Conservation (phyloP, 2,888 invertebrate species). For the Drosophila borealis region DNA sequence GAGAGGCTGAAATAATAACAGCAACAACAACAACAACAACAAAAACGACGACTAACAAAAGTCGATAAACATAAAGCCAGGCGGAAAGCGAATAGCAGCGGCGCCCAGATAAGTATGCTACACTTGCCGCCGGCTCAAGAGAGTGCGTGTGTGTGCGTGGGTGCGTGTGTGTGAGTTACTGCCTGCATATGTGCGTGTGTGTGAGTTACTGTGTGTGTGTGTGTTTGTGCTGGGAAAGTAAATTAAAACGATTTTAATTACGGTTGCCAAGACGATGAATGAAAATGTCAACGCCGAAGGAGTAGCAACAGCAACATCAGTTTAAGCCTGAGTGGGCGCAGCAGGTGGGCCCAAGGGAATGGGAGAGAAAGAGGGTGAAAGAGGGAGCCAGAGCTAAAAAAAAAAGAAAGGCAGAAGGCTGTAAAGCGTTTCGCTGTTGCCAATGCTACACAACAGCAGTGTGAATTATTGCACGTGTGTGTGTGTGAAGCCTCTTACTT, state of each 20-base stretch:
- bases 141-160: conserved; percentile 8
- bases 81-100: conserved; percentile 31
- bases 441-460: conserved; percentile 34
- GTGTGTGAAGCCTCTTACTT: conserved; percentile 48
- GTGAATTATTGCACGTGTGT: conserved; percentile 70
- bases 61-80: conserved; percentile 78
- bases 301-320: conserved; percentile 35
- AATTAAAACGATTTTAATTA: conserved; percentile 83
- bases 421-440: conserved; percentile 74
- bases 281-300: conserved; percentile 76
- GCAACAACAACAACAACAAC: conserved; percentile 41
- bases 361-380: conserved; percentile 23
- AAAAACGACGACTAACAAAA: conserved; percentile 68
- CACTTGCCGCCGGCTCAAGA: conserved; percentile 37
- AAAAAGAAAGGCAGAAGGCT: conserved; percentile 37
- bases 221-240: conserved; percentile 71
- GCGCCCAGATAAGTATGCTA: conserved; percentile 77
- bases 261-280: conserved; percentile 83
- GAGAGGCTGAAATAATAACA: conserved; percentile 68
- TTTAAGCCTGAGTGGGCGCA: conserved; percentile 36
- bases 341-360: conserved; percentile 40
- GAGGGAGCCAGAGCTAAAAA: not conserved
- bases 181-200: conserved; percentile 16
- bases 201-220: conserved; percentile 15
- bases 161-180: conserved; percentile 20